Evolutionary conservation across 2,888 invertebrate genomes (phyloP).

Genomic region (Erebia palarica): DNA sequence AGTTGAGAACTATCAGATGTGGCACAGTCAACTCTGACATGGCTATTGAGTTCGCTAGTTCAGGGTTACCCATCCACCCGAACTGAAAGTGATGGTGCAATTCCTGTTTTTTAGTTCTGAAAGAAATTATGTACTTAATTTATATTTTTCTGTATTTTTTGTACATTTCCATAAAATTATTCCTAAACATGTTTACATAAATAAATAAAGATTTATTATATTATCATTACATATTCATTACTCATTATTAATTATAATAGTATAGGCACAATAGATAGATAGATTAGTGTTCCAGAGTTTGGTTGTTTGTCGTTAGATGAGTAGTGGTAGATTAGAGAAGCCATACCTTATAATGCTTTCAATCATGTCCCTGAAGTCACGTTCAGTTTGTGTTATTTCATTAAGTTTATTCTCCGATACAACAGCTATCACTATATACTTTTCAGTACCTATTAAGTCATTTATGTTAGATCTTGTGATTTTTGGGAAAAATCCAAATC

Average conservation of each 20-base stretch:
- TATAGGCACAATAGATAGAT: too few relatives aligned
- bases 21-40: constrained; percentile 93
- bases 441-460: constrained; percentile 91
- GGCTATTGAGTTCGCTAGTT: constrained; percentile 96
- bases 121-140: constrained; percentile 33
- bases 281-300: too few relatives aligned
- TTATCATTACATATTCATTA: too few relatives aligned
- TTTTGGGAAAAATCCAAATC: constrained; percentile 94
- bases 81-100: constrained; percentile 95
- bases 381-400: constrained; percentile 90
- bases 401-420: constrained; percentile 93
- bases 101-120: constrained; percentile 83
- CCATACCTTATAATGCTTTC: constrained; percentile 87
- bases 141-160: too few relatives aligned
- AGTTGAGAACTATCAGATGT: constrained; percentile 94
- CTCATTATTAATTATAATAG: too few relatives aligned
- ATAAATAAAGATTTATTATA: too few relatives aligned
- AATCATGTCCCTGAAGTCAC: constrained; percentile 92
- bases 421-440: constrained; percentile 93
- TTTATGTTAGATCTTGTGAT: constrained; percentile 92
- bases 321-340: constrained; percentile 7
- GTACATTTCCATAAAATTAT: neutral
- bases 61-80: constrained; percentile 96
- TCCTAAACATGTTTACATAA: too few relatives aligned
- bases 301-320: neutral